These are phyloP conservation scores for Lasioglossum oenotherae DNA, from an alignment of 2,888 invertebrate species.

Conservation along the genomic window DNA sequence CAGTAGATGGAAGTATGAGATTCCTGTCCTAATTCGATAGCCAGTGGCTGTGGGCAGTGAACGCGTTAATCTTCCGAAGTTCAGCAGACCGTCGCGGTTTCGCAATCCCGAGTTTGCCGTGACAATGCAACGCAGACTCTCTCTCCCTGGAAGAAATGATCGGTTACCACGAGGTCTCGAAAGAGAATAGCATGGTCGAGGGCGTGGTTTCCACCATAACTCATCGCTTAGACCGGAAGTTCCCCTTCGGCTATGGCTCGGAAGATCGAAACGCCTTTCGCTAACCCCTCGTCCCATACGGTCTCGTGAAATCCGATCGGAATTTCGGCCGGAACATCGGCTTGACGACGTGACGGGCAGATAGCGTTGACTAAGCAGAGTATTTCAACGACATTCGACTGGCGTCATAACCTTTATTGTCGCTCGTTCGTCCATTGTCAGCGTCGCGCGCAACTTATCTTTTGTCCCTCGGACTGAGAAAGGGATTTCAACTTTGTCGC, in stretches of 20 bases:
- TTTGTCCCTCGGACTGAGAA: not conserved
- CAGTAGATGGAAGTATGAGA: not conserved
- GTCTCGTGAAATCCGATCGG: slow-evolving; percentile 36
- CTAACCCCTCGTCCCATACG: not conserved
- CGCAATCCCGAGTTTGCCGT: not conserved
- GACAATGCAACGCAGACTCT: not conserved
- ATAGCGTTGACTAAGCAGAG: slow-evolving; percentile 33
- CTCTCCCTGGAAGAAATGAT: slow-evolving; percentile 36
- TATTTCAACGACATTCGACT: slow-evolving; percentile 7
- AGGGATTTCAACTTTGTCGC: not conserved
- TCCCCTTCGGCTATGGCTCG: slow-evolving; percentile 9
- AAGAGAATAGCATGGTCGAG: slow-evolving; percentile 38
- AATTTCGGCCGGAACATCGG: slow-evolving; percentile 33
- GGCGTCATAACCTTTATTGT: slow-evolving; percentile 15
- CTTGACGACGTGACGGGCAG: slow-evolving; percentile 15
- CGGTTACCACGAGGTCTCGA: slow-evolving; percentile 31
- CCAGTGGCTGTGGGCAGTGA: not conserved
- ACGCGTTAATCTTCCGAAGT: slow-evolving; percentile 2
- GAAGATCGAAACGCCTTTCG: slow-evolving; percentile 3
- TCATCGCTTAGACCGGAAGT: slow-evolving; percentile 64
- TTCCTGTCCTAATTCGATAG: not conserved
- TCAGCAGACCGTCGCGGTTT: not conserved
- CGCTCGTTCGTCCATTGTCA: not conserved
- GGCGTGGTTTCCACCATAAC: slow-evolving; percentile 48
- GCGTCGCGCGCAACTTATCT: not conserved